Conservation (phyloP, 1,140 invertebrate genomes). For the Chironomus tepperi region DNA sequence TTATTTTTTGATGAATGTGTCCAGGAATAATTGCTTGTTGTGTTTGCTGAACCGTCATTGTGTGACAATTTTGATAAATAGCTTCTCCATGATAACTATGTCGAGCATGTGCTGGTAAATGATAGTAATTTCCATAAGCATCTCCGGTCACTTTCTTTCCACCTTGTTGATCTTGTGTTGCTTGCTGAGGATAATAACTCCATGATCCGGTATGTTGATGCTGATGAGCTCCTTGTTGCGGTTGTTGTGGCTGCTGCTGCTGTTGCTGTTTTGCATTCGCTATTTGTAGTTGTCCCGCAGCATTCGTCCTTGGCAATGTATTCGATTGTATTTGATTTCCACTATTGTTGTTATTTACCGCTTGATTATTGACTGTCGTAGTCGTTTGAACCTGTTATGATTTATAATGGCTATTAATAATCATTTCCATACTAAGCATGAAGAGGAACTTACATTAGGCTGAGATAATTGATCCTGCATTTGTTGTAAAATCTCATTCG, state of each 20-base stretch:
- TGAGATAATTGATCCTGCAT: constrained; percentile 62
- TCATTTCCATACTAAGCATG: too few relatives aligned
- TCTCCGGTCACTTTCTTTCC: constrained; percentile 11
- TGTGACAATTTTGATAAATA: constrained; percentile 38
- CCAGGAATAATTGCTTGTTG: constrained; percentile 16
- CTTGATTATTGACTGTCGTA: not conserved
- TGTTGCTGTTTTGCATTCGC: constrained; percentile 28
- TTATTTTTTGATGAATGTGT: constrained; percentile 8
- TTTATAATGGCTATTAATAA: not conserved
- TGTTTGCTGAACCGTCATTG: constrained; percentile 33
- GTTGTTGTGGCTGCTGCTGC: constrained; percentile 27
- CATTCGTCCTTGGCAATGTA: constrained; percentile 22
- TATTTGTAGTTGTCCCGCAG: constrained; percentile 9
- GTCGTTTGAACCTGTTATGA: not conserved
- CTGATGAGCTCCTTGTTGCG: constrained; percentile 26
- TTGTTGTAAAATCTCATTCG: constrained; percentile 71
- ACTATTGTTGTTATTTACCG: not conserved
- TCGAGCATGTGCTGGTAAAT: constrained; percentile 39
- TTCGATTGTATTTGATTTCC: constrained; percentile 22
- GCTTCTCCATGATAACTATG: constrained; percentile 35
- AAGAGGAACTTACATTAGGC: constrained; percentile 33
- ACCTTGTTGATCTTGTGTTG: constrained; percentile 25
- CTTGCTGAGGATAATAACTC: not conserved
- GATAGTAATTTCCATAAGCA: constrained; percentile 41
- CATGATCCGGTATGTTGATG: constrained; percentile 22